These are phyloP conservation scores for Regulus satrapa DNA, from an alignment of 2,113 vertebrate genomes.

Conservation along the genomic window DNA sequence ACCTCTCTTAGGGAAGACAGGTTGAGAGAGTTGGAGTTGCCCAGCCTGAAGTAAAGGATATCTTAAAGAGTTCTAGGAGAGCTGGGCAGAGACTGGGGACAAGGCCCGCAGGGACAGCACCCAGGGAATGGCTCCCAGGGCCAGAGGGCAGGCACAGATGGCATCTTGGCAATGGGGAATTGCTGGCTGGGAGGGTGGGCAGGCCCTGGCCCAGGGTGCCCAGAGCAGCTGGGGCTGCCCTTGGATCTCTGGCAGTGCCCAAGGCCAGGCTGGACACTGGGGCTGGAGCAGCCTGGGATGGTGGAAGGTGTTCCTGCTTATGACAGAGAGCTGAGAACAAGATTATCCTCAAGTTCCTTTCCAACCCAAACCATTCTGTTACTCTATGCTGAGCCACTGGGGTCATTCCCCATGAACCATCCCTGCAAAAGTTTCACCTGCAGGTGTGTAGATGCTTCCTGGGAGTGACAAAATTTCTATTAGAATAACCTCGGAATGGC, in stretches of 20 bases:
- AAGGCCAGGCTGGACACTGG: fast-evolving
- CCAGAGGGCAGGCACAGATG: not conserved
- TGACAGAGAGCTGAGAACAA: not conserved
- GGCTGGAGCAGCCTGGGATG: fast-evolving
- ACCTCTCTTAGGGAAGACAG: not conserved
- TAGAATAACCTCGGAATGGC: not conserved
- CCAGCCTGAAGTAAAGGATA: not conserved
- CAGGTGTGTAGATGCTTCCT: not conserved
- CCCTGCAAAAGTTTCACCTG: not conserved
- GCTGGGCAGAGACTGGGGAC: not conserved
- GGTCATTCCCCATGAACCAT: not conserved
- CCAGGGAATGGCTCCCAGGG: fast-evolving
- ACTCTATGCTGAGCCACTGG: not conserved
- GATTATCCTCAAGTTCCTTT: not conserved
- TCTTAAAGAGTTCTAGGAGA: not conserved
- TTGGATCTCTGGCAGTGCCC: not conserved
- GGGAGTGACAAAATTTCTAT: not conserved
- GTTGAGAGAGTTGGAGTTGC: not conserved
- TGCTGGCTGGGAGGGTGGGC: fast-evolving
- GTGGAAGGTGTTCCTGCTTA: not conserved
- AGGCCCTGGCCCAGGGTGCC: not conserved
- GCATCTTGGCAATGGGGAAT: not conserved
- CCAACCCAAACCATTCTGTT: not conserved
- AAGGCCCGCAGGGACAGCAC: fast-evolving
- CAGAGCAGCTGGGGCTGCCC: not conserved